Base-by-base conservation (phyloP, 92 coral and sea anemone species). In the Heteractis magnifica region DNA sequence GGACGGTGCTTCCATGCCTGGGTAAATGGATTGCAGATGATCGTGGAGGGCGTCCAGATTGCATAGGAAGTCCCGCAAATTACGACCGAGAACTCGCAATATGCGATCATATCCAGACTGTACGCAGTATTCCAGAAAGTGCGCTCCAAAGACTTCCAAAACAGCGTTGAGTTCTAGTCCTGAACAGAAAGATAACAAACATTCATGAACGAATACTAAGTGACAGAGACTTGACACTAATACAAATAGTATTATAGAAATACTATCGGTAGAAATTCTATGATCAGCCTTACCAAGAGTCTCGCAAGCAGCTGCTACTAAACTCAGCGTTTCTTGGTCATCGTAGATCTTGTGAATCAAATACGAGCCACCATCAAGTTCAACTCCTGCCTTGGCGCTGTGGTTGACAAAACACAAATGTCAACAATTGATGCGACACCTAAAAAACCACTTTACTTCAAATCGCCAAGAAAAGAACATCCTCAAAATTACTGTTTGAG, bases 1-100 rank as follows among this genome's bases (percentile, higher is more conserved):
- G 6, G 99, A 97, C 10, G 99, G 99, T 11, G 99, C 99, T 70
- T 94, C 97, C 99, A 97, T 97, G 23, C 99, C 99, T 0, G 98
- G 98, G 89, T 97, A 97, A 72, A 97, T 97, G 13, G 94, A 78
- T 34, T 98, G 98, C n/a, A 97, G 91, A 76, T 97, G 99, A 60
- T 97, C 99, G 49, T 97, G 99, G 0, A 97, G 95, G 0, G 99
- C 99, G 52, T 97, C 99, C 56, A 97, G 91, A 60, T 97, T 97
- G 86, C 99, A 94, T 68, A 97, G 91, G 84, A 97, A 97, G 75
- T 97, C 99, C 86, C 94, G 94, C 90, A 97, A 82, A 75, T 97
- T 97, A 77, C 99, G 84, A 6, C 99, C 99, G 74, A 97, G 94
- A 3, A 97, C 99, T 18, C 95, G 94, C 84, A 97, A 78, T 50